Conservation (phyloP, 2,888 invertebrate species). For the Nymphalis polychloros region DNA sequence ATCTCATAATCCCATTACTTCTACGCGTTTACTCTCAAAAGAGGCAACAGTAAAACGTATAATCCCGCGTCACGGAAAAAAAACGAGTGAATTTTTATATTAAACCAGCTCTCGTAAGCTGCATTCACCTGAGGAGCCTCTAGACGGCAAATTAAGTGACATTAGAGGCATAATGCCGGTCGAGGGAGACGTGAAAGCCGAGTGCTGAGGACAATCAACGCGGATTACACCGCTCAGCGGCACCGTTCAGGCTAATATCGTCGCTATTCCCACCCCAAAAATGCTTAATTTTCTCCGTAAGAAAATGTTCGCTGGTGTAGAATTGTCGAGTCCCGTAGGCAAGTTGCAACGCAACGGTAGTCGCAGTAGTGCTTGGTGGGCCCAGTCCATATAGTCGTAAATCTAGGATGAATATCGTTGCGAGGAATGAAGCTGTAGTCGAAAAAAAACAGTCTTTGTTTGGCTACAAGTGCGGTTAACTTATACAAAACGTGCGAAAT, state of each 20-base stretch:
- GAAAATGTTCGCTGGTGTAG: constrained; percentile 25
- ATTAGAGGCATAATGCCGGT: constrained; percentile 76
- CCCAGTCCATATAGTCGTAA: constrained; percentile 38
- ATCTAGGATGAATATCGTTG: constrained; percentile 40
- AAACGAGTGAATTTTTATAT: constrained; percentile 75
- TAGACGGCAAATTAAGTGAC: constrained; percentile 81
- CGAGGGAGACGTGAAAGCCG: constrained; percentile 72
- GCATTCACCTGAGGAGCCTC: constrained; percentile 78
- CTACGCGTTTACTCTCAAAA: constrained; percentile 75
- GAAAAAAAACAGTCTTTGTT: constrained; percentile 54
- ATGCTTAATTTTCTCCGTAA: constrained; percentile 34
- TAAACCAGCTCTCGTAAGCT: constrained; percentile 71
- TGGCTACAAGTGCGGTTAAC: constrained; percentile 40
- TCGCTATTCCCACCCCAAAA: constrained; percentile 34
- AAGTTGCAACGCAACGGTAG: constrained; percentile 54
- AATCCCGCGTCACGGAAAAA: constrained; percentile 61
- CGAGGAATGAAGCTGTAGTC: constrained; percentile 46
- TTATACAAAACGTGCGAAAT: constrained; percentile 42
- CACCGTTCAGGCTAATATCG: constrained; percentile 36
- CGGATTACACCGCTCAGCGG: constrained; percentile 38
- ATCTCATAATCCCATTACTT: constrained; percentile 74
- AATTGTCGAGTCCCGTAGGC: constrained; percentile 34
- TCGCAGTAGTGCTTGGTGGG: constrained; percentile 42
- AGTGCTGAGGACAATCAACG: constrained; percentile 61
- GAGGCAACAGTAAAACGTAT: constrained; percentile 75